A percentile compares a stretch with the other conserved stretches of the same genome.
Evolutionary conservation across 2,888 invertebrate genomes (phyloP).

Genomic region (Andrena bucephala): DNA sequence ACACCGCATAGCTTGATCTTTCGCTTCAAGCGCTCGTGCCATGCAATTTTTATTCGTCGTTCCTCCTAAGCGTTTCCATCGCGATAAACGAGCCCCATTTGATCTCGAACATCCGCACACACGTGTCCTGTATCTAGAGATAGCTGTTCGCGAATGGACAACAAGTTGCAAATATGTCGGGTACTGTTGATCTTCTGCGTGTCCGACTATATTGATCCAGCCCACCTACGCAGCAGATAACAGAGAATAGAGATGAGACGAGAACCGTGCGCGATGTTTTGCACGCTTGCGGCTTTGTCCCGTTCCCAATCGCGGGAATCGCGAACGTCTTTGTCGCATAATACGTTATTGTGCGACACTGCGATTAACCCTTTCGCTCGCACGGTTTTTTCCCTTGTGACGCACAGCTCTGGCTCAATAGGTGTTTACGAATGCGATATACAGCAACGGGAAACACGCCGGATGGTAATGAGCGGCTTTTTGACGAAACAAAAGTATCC

Average conservation of each 20-base stretch:
- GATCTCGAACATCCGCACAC: not conserved
- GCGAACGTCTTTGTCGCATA: not conserved
- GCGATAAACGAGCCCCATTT: not conserved
- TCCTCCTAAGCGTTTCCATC: not conserved
- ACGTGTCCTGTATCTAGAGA: not conserved
- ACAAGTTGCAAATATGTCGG: constrained; percentile 1
- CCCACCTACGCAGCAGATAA: constrained; percentile 51
- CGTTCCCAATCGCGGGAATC: not conserved
- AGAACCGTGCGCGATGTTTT: not conserved
- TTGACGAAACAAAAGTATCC: not conserved
- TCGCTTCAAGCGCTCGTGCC: too few relatives aligned
- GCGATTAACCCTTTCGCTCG: constrained; percentile 40
- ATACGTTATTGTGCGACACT: constrained; percentile 23
- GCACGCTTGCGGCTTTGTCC: not conserved
- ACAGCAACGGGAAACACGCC: not conserved
- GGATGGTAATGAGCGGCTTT: constrained; percentile 8
- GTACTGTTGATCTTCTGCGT: constrained; percentile 6
- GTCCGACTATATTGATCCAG: constrained; percentile 47
- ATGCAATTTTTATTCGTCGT: not conserved
- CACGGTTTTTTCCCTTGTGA: not conserved
- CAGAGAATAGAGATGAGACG: not conserved
- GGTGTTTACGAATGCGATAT: constrained; percentile 13
- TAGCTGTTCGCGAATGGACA: constrained; percentile 13
- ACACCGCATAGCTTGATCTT: too few relatives aligned
- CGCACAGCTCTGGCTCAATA: constrained; percentile 5